Evolutionary conservation across 2,888 invertebrate genomes (phyloP).

Genomic region (Pseudoips prasinana): DNA sequence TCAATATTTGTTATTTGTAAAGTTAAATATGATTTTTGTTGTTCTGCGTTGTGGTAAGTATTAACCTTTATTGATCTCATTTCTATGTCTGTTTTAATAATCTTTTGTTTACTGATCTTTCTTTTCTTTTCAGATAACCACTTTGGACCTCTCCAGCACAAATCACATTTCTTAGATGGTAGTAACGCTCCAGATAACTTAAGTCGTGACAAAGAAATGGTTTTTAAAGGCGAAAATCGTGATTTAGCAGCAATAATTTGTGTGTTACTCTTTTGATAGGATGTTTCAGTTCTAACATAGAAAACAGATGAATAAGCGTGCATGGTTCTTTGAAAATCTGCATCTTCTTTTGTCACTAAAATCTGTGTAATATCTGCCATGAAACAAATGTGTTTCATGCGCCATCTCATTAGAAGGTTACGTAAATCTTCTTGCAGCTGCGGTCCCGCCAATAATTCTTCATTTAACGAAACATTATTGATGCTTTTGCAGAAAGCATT

Average conservation of each 20-base stretch:
- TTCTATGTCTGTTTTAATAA: conserved; percentile 9
- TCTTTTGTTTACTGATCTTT: conserved; percentile 1
- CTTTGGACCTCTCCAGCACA: conserved; percentile 29
- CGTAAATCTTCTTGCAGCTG: no score
- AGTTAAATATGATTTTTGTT: not conserved
- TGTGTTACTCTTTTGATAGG: not conserved
- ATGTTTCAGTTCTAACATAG: not conserved
- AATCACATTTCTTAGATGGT: not conserved
- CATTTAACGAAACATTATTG: not conserved
- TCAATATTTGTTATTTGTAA: no score
- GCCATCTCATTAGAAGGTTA: no score
- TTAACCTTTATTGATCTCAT: not conserved
- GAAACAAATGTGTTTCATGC: no score
- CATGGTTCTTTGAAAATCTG: conserved; percentile 11
- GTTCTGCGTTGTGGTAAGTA: not conserved
- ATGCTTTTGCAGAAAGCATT: conserved; percentile 7
- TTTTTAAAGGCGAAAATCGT: conserved; percentile 3
- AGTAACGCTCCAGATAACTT: conserved; percentile 5
- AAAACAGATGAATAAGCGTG: conserved; percentile 4
- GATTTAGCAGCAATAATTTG: conserved; percentile 2
- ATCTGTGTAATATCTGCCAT: no score
- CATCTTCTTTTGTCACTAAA: conserved; percentile 8
- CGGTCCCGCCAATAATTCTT: no score
- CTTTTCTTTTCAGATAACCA: conserved; percentile 12
- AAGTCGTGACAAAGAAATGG: conserved; percentile 5